Evolutionary conservation across 2,888 invertebrate species (phyloP).

Genomic region (Trichogramma dendrolimi): DNA sequence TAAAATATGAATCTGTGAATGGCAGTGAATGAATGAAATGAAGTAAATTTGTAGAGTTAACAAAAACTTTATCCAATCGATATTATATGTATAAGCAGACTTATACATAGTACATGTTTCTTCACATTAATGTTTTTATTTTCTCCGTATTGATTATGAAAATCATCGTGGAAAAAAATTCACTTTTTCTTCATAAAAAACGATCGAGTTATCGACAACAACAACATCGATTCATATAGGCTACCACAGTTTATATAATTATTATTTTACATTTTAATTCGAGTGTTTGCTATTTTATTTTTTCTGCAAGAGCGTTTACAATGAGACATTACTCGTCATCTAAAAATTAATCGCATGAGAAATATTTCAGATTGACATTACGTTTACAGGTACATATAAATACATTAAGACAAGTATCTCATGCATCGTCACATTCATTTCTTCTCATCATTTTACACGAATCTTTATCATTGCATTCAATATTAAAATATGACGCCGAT

Average conservation of each 20-base stretch:
- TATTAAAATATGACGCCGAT: slow-evolving; percentile 16
- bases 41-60: slow-evolving; percentile 24
- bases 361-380: slow-evolving; percentile 28
- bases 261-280: not conserved
- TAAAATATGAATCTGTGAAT: slow-evolving; percentile 31
- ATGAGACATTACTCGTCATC: slow-evolving; percentile 34
- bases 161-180: slow-evolving; percentile 6
- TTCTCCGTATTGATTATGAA: not conserved
- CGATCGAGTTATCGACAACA: slow-evolving; percentile 5
- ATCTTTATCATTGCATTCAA: not conserved
- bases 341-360: slow-evolving; percentile 34
- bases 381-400: slow-evolving; percentile 11
- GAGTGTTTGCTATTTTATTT: not conserved
- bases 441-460: slow-evolving; percentile 11
- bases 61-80: slow-evolving; percentile 8
- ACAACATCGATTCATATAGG: slow-evolving; percentile 19
- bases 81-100: slow-evolving; percentile 7
- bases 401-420: not conserved
- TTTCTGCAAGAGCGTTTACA: slow-evolving; percentile 32
- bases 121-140: not conserved
- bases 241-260: slow-evolving; percentile 6
- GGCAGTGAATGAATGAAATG: slow-evolving; percentile 44
- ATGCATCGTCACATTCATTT: not conserved
- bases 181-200: slow-evolving; percentile 4
- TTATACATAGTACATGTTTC: slow-evolving; percentile 3